phyloP scores from a whole-genome alignment of 2,113 vertebrate species.

The Syngnathus scovelli region DNA sequence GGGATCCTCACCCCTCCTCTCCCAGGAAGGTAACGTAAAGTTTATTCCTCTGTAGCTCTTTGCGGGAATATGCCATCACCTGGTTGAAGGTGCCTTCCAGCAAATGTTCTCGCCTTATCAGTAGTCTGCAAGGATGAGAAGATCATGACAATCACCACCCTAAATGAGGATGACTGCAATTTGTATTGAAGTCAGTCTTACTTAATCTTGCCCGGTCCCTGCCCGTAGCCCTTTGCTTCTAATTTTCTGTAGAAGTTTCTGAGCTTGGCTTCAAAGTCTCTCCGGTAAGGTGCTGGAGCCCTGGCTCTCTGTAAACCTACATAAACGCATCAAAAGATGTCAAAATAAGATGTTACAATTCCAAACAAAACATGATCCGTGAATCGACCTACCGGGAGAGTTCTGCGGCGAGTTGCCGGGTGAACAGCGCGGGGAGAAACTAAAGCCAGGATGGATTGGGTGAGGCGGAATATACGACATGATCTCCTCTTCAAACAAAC shows the following conservation, averaged over 20 bases:
- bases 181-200: constrained; percentile 61
- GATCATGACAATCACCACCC: not conserved
- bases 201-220: constrained; percentile 98
- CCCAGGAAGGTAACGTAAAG: constrained; percentile 94
- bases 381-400: constrained; percentile 81
- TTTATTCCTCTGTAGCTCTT: constrained; percentile 97
- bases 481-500: constrained; percentile 97
- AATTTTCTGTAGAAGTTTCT: constrained; percentile 97
- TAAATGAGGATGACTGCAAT: not conserved
- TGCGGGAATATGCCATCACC: constrained; percentile 95
- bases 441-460: constrained; percentile 85
- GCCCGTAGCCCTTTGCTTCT: constrained; percentile 96
- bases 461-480: constrained; percentile 91
- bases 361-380: not conserved
- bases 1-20: constrained; percentile 84
- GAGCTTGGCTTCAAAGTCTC: constrained; percentile 97
- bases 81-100: constrained; percentile 98
- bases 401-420: constrained; percentile 93
- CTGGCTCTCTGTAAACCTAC: constrained; percentile 88
- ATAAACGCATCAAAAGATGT: not conserved
- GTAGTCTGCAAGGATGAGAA: constrained; percentile 70
- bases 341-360: not conserved
- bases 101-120: constrained; percentile 89
- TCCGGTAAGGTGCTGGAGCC: constrained; percentile 93
- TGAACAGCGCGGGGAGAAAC: constrained; percentile 93